Percentiles rank a stretch among this genome's conserved stretches.
These are phyloP conservation scores for Cacajao melanocephalus DNA, from an alignment of 2,797 vertebrate genomes.

Conservation along the genomic window DNA sequence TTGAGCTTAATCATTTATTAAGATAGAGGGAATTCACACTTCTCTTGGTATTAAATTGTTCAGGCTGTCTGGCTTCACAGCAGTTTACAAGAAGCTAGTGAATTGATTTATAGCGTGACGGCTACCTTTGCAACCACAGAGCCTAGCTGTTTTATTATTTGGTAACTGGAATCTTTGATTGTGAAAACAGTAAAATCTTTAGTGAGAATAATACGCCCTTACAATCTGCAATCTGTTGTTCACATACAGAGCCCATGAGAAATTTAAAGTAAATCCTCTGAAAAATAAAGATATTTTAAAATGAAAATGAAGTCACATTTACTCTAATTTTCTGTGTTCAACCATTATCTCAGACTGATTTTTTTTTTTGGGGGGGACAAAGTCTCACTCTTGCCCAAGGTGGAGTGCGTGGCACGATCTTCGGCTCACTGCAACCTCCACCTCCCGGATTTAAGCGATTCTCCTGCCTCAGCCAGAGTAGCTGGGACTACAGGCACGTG, in stretches of 20 bases:
- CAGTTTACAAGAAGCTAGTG: background rate
- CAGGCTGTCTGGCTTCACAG: conserved; percentile 23
- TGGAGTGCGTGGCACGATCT: no score
- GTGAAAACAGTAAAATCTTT: background rate
- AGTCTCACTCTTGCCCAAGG: no score
- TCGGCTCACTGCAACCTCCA: no score
- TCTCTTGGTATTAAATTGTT: conserved; percentile 33
- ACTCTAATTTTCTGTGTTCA: background rate
- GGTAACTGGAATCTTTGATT: background rate
- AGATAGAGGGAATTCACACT: background rate
- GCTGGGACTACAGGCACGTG: no score
- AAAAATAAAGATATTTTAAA: conserved; percentile 5
- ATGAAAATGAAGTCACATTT: background rate
- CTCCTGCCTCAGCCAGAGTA: no score
- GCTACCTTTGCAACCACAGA: background rate
- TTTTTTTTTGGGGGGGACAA: background rate
- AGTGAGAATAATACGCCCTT: background rate
- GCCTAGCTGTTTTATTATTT: background rate
- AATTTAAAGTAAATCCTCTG: conserved; percentile 17
- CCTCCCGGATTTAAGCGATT: no score
- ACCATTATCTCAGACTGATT: background rate
- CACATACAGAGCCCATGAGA: background rate
- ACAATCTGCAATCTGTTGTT: background rate
- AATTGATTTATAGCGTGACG: background rate
- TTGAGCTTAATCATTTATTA: conserved; percentile 51